A percentile compares a stretch with the other conserved stretches of the same genome.
phyloP scores from a whole-genome alignment of 2,797 vertebrate genomes.

The Hydrophis major region DNA sequence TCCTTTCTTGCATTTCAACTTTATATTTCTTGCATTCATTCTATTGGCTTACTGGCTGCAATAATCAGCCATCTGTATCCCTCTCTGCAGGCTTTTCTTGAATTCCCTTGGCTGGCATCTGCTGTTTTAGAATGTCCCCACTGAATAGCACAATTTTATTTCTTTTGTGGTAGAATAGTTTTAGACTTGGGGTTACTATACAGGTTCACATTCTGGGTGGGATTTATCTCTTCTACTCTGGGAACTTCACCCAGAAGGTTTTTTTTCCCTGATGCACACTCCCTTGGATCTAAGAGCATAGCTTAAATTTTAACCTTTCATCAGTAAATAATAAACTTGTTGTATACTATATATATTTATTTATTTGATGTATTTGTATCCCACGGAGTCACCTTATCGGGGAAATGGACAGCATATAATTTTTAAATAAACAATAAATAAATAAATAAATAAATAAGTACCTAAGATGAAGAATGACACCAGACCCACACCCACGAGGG shows the following conservation, averaged over 20 bases:
- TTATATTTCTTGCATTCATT: neutral
- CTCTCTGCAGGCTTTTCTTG: neutral
- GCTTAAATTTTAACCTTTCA: neutral
- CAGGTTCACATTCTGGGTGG: neutral
- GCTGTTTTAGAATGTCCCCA: neutral
- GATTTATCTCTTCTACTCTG: neutral
- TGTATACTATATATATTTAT: neutral
- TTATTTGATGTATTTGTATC: neutral
- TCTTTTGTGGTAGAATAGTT: neutral
- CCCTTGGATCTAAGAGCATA: neutral
- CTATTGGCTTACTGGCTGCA: neutral
- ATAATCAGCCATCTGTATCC: neutral
- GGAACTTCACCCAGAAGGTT: neutral
- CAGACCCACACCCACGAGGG: too few species aligned
- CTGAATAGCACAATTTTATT: neutral
- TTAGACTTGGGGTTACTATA: neutral
- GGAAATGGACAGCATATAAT: neutral
- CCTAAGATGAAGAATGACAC: too few species aligned
- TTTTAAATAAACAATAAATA: neutral
- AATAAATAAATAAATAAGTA: too few species aligned
- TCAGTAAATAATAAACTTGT: neutral
- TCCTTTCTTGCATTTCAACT: neutral
- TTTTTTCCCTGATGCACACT: neutral
- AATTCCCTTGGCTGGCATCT: neutral
- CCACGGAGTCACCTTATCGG: neutral